Evolutionary conservation across 2,797 vertebrate species (phyloP), one percentile per base, ranked within the genome.

Genomic region (Siniperca undulata): DNA sequence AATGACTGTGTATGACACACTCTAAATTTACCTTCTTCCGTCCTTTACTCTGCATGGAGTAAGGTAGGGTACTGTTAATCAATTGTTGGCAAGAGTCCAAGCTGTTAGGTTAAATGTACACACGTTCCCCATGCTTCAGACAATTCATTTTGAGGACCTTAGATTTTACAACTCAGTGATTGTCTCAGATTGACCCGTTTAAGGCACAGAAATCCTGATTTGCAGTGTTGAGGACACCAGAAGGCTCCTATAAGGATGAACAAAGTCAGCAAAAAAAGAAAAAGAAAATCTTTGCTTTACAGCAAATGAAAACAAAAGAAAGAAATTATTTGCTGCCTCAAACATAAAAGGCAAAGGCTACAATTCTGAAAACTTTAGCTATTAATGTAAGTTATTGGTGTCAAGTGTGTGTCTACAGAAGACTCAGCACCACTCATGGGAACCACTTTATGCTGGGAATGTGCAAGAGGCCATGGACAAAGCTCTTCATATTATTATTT

Each of bases 11-110:
- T 65, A 38, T 50, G 48, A 59, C 48, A 56, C 19, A 70, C 27
- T 62, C 27, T 62, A 55, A 74, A 82, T 66, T 16, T 56, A 34
- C 38, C 30, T 44, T 70, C 30, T 75, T 68, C 60, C 5, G 3
- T 81, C 58, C 27, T 19, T 69, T 50, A 59, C 46, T 56, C 68
- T 65, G 30, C 2, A 34, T 58, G n/a, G 27, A 71, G 65, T 71
- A 74, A 60, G 36, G 30, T 58, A 50, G 6, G 44, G 27, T 30
- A 67, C 38, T 30, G 56, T 75, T 34, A 56, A 60, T 80, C 75
- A 77, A 58, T 81, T 60, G 38, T 2, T 83, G 86, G 81, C 68
- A 30, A 52, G 53, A 78, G 71, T 78, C 80, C 67, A 80, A 76
- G 44, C 22, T 72, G 67, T 27, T 71, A 8, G 66, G 67, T 62